These are phyloP conservation scores for Pteronotus mesoamericanus DNA, from an alignment of 2,797 vertebrate genomes.

Conservation along the genomic window DNA sequence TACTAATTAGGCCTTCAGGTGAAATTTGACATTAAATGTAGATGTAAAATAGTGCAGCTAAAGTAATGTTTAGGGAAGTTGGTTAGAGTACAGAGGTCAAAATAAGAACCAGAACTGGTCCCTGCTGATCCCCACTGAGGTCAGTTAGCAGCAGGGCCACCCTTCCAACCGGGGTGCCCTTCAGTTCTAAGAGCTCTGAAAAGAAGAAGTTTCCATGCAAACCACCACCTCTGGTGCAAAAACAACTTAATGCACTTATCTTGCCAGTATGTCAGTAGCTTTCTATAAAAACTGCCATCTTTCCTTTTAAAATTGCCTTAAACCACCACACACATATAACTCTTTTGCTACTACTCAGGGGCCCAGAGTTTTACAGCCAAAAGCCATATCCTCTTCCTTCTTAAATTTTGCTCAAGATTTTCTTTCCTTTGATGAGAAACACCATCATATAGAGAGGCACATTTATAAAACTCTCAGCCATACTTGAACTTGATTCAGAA, in stretches of 20 bases:
- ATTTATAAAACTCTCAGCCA: not conserved
- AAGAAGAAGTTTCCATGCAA: not conserved
- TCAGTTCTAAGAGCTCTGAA: not conserved
- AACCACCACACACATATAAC: not conserved
- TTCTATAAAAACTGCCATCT: not conserved
- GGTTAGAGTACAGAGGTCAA: not conserved
- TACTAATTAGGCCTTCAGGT: not conserved
- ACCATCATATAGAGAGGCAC: not conserved
- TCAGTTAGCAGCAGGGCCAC: not conserved
- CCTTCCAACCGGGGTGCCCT: not conserved
- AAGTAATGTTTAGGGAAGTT: not conserved
- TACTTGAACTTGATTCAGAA: slow-evolving; percentile 3
- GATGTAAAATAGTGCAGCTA: not conserved
- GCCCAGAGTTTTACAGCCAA: not conserved
- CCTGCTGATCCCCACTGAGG: not conserved
- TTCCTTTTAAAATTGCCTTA: not conserved
- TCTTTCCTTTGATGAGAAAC: not conserved
- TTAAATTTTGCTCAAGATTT: not conserved
- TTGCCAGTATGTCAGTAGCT: not conserved
- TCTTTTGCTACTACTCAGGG: not conserved
- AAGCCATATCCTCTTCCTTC: not conserved
- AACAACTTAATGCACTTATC: not conserved
- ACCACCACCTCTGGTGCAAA: not conserved
- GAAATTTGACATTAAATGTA: not conserved
- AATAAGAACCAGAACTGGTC: not conserved